A percentile compares a stretch with the other conserved stretches of the same genome.
phyloP scores from a whole-genome alignment of 2,113 vertebrate genomes.

The Capricornis sumatraensis region DNA sequence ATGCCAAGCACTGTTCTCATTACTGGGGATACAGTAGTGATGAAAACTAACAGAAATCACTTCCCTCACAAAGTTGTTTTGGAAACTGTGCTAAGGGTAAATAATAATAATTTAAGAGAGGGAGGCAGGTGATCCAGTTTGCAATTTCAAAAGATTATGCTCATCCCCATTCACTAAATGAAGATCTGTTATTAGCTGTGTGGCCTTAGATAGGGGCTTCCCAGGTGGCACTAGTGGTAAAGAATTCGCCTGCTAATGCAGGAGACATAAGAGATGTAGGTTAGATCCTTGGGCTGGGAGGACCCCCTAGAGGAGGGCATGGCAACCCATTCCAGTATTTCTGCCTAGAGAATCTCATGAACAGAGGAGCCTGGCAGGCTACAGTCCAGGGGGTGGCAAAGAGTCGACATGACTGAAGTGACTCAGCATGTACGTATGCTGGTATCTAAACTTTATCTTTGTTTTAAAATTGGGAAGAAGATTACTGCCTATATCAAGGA shows the following conservation, averaged over 20 bases:
- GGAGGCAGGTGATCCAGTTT: background rate
- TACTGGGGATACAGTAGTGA: background rate
- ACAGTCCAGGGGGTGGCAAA: background rate
- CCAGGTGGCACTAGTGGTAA: background rate
- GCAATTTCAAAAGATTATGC: background rate
- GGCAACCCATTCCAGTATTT: background rate
- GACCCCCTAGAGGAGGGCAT: background rate
- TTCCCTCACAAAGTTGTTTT: background rate
- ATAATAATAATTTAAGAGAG: background rate
- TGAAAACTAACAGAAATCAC: background rate
- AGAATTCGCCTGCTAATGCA: background rate
- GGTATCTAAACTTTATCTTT: background rate
- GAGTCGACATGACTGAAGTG: background rate
- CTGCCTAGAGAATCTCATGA: background rate
- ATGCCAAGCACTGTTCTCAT: background rate
- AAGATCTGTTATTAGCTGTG: background rate
- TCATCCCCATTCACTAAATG: background rate
- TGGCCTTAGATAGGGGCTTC: background rate
- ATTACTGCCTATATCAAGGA: background rate
- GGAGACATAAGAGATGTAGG: background rate
- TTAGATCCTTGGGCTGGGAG: background rate
- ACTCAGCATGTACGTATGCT: background rate
- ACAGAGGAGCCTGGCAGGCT: background rate
- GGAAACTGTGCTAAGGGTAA: background rate
- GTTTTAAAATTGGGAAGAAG: slow-evolving; percentile 4